These are phyloP conservation scores for Dinomys branickii DNA, from an alignment of 2,113 vertebrate genomes.

Conservation along the genomic window DNA sequence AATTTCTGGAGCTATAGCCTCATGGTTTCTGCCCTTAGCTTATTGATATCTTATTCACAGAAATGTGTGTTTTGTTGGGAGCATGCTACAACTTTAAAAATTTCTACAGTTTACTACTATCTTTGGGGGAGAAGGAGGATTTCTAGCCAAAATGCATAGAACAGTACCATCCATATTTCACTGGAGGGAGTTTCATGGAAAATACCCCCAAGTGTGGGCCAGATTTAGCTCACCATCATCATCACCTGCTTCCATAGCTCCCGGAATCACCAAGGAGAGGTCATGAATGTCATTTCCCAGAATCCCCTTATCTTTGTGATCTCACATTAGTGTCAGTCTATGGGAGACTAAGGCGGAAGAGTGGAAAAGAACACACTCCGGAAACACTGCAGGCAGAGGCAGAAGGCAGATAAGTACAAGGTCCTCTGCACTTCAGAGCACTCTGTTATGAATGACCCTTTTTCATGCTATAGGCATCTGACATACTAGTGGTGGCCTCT, in stretches of 20 bases:
- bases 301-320: not conserved
- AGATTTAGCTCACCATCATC: not conserved
- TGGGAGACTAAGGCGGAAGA: not conserved
- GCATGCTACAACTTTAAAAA: not conserved
- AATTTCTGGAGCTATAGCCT: not conserved
- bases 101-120: not conserved
- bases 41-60: not conserved
- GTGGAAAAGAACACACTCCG: not conserved
- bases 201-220: not conserved
- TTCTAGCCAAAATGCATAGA: not conserved
- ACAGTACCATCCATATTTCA: not conserved
- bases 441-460: not conserved
- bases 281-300: not conserved
- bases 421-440: not conserved
- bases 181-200: not conserved
- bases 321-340: not conserved
- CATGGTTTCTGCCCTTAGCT: not conserved
- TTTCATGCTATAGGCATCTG: not conserved
- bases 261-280: not conserved
- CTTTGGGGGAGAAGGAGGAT: not conserved
- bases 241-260: not conserved
- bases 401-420: not conserved
- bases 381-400: not conserved
- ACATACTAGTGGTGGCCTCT: not conserved
- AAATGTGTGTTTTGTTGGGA: not conserved